Conservation (phyloP, 2,888 invertebrate species). For the Acanthococcus lagerstroemiae region DNA sequence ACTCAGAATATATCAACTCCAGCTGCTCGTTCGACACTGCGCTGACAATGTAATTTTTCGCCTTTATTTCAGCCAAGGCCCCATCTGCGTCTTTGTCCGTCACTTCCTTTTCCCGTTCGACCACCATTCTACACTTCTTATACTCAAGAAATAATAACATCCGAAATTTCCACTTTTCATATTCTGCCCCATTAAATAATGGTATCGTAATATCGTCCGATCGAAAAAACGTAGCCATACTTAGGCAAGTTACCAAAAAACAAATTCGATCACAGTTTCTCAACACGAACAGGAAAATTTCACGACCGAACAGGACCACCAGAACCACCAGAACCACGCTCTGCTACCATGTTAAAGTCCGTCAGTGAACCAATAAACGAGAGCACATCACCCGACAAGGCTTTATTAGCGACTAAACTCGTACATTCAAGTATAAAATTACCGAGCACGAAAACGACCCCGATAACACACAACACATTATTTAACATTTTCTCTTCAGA, state of each 20-base stretch:
- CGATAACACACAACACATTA: too few relatives aligned
- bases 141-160: not conserved
- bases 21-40: not conserved
- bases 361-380: too few relatives aligned
- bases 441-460: too few relatives aligned
- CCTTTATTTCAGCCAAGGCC: not conserved
- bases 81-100: not conserved
- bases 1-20: not conserved
- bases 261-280: not conserved
- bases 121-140: not conserved
- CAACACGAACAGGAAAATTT: not conserved
- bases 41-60: too few relatives aligned
- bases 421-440: too few relatives aligned
- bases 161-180: not conserved
- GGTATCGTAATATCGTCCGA: not conserved
- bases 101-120: not conserved
- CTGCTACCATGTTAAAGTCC: too few relatives aligned
- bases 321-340: too few relatives aligned
- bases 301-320: not conserved
- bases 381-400: too few relatives aligned
- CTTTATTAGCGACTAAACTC: too few relatives aligned
- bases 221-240: not conserved
- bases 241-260: not conserved
- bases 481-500: too few relatives aligned
- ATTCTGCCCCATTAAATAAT: not conserved